phyloP scores from a whole-genome alignment of 35 echinoderm and acorn worm species.

The Diadema setosum region DNA sequence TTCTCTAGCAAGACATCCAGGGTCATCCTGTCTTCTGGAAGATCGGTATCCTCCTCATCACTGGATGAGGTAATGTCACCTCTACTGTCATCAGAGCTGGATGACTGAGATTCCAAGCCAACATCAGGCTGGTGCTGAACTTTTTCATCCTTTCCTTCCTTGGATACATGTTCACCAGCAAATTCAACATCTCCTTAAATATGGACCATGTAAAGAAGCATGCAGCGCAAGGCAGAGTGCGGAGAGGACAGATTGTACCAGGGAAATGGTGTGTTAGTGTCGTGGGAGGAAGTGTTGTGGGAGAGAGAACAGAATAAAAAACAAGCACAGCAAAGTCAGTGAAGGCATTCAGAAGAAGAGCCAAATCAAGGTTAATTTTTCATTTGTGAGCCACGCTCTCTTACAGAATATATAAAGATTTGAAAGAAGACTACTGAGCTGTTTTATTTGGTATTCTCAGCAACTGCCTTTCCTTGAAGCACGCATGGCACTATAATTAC shows the following conservation, averaged over 20 bases:
- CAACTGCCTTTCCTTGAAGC: no score
- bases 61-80: background rate
- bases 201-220: background rate
- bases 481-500: no score
- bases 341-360: background rate
- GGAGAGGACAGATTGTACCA: background rate
- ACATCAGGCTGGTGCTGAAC: no score
- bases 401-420: no score
- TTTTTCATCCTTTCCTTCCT: no score
- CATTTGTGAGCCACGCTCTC: no score
- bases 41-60: background rate
- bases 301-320: background rate
- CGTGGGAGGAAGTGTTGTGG: background rate
- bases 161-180: no score
- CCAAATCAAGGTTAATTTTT: background rate
- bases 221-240: background rate
- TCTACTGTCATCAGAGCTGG: background rate
- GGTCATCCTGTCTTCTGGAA: background rate
- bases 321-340: background rate
- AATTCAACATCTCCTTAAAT: no score
- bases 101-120: no score
- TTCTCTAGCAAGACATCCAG: background rate
- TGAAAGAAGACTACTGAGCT: no score
- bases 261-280: background rate
- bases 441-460: no score